Evolutionary conservation across 2,113 vertebrate species (phyloP).

Genomic region (Lipophrys pholis): DNA sequence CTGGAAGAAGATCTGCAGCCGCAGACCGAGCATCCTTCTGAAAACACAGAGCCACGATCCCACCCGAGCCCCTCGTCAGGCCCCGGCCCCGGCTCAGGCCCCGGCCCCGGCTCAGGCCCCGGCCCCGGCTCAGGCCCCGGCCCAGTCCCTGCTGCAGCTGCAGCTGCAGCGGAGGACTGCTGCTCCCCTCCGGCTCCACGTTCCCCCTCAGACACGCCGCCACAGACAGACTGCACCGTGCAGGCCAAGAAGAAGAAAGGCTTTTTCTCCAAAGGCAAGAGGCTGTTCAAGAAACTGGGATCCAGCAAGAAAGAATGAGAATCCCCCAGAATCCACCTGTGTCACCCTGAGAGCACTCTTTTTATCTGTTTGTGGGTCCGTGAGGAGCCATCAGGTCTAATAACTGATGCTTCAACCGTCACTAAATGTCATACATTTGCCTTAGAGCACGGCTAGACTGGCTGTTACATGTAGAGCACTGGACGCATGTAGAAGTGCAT

Average conservation of each 20-base stretch:
- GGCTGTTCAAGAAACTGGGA: conserved; percentile 90
- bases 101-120: not conserved
- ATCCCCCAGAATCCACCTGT: conserved; percentile 4
- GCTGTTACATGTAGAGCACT: conserved; percentile 20
- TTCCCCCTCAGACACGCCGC: conserved; percentile 36
- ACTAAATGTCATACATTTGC: conserved; percentile 43
- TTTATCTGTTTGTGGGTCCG: conserved; percentile 10
- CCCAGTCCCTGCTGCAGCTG: conserved; percentile 5
- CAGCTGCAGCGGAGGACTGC: conserved; percentile 16
- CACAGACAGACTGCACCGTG: conserved; percentile 57
- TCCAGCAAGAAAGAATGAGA: conserved; percentile 90
- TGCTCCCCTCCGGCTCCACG: conserved; percentile 14
- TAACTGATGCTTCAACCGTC: conserved; percentile 26
- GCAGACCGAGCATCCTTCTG: conserved; percentile 10
- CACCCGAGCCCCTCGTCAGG: conserved; percentile 4
- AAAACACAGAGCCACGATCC: conserved; percentile 20
- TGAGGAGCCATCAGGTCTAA: conserved; percentile 42
- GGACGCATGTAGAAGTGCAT: conserved; percentile 63
- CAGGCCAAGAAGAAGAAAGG: conserved; percentile 87
- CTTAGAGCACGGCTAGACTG: conserved; percentile 51
- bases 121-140: too few species aligned
- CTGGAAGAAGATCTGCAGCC: conserved; percentile 19
- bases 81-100: conserved; percentile 3
- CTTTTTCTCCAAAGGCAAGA: conserved; percentile 93
- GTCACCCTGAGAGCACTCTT: conserved; percentile 72